These are phyloP conservation scores for Nipponia nippon DNA, from an alignment of 2,113 vertebrate species.

Conservation along the genomic window DNA sequence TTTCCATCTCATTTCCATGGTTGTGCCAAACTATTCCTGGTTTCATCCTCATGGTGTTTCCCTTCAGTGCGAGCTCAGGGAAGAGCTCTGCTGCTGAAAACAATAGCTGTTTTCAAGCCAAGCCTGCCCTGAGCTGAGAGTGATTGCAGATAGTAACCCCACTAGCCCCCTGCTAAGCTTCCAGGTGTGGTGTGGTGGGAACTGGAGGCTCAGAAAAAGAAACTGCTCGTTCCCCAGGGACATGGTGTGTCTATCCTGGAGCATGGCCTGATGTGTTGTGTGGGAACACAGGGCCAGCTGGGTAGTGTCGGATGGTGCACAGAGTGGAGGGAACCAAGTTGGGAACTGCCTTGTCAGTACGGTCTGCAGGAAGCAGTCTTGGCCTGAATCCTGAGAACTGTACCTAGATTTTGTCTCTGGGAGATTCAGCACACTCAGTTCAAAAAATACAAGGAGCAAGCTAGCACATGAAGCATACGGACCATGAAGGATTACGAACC, in stretches of 20 bases:
- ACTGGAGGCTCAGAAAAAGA: not conserved
- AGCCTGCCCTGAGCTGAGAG: not conserved
- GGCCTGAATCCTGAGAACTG: not conserved
- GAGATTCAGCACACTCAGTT: not conserved
- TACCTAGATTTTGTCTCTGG: not conserved
- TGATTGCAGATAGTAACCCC: not conserved
- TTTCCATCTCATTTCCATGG: not conserved
- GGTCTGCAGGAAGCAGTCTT: not conserved
- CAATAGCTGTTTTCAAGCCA: not conserved
- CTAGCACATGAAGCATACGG: not conserved
- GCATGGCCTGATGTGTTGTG: not conserved
- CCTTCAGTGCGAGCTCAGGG: not conserved
- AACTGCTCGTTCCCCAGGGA: not conserved
- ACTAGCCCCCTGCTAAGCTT: not conserved
- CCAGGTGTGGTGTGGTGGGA: not conserved
- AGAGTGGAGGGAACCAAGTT: rapidly evolving
- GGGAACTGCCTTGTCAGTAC: not conserved
- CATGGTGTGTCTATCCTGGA: not conserved
- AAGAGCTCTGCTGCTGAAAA: not conserved
- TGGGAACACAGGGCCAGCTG: not conserved
- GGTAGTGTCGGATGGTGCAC: too few relatives aligned
- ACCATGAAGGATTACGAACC: not conserved
- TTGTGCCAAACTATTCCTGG: not conserved
- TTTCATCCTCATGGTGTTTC: not conserved
- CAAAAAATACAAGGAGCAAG: not conserved